A percentile compares a stretch with the other conserved stretches of the same genome.
Conservation (phyloP, 2,113 vertebrate species). For the Nesospiza acunhae region DNA sequence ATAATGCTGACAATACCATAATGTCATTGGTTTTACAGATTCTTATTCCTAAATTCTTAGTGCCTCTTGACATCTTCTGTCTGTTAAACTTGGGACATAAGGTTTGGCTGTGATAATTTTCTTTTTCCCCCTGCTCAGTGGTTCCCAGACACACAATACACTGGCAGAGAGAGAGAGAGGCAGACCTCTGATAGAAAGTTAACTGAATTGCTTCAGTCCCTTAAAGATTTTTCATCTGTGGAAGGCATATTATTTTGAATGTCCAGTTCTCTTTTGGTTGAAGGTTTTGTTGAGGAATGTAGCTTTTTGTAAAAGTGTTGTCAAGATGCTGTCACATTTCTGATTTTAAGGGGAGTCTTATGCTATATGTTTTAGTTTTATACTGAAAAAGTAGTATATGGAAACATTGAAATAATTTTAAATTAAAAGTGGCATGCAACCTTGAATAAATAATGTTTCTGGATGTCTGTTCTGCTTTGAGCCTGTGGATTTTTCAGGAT, state of each 20-base stretch:
- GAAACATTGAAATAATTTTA: background rate
- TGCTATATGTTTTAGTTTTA: background rate
- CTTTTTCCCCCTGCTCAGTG: background rate
- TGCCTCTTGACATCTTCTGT: background rate
- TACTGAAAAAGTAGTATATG: background rate
- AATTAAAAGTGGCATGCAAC: background rate
- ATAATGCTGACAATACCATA: background rate
- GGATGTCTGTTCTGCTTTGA: background rate
- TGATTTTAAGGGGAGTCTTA: background rate
- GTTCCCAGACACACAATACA: background rate
- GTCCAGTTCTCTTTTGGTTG: background rate
- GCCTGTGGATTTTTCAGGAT: background rate
- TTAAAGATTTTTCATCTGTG: background rate
- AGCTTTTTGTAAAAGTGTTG: background rate
- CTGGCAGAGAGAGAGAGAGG: background rate
- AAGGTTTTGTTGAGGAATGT: background rate
- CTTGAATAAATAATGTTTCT: background rate
- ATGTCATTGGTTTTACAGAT: background rate
- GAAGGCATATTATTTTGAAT: background rate
- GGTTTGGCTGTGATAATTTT: background rate
- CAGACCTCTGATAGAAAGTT: background rate
- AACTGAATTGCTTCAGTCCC: background rate
- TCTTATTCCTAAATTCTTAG: background rate
- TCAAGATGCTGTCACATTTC: background rate
- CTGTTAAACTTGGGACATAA: background rate